phyloP scores from a whole-genome alignment of 1,140 invertebrate genomes.

The Conus betulinus region DNA sequence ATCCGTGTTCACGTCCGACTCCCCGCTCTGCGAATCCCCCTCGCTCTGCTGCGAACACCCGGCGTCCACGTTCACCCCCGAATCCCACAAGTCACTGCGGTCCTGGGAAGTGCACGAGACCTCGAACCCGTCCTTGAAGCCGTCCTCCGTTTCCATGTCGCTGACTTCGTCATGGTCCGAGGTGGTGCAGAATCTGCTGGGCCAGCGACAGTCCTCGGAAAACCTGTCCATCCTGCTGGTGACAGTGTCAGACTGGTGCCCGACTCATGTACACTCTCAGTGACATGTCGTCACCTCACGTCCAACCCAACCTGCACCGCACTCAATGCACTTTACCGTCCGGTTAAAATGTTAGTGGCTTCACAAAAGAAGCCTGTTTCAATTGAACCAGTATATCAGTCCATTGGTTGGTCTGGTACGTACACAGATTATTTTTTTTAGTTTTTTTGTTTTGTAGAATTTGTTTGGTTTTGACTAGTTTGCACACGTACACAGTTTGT shows the following conservation, averaged over 20 bases:
- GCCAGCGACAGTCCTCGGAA: background rate
- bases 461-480: no score
- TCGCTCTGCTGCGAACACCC: background rate
- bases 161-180: background rate
- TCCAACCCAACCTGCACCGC: background rate
- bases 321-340: background rate
- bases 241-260: background rate
- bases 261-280: background rate
- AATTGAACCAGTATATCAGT: no score
- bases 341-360: background rate
- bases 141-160: background rate
- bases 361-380: background rate
- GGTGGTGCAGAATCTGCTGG: background rate
- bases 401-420: background rate
- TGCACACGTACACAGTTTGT: no score
- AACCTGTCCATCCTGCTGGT: background rate
- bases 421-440: background rate
- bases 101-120: background rate
- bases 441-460: no score
- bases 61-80: slow-evolving; percentile 2
- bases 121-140: background rate
- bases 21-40: background rate
- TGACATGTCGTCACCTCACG: background rate
- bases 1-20: background rate
- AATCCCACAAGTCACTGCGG: slow-evolving; percentile 6